phyloP scores from a whole-genome alignment of 2,113 vertebrate species.

The Lutjanus erythropterus region DNA sequence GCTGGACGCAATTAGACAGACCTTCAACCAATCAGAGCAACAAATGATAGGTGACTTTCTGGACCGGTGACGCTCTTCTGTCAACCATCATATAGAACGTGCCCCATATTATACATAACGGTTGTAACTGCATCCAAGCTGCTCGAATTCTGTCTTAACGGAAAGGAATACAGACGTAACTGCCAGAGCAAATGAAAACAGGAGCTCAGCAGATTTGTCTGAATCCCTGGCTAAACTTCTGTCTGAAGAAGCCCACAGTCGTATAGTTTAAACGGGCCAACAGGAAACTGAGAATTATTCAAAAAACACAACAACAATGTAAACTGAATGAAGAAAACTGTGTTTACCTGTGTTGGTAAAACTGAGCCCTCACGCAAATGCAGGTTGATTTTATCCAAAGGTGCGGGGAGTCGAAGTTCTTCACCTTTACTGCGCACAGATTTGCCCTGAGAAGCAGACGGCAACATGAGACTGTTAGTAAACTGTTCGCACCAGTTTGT shows the following conservation, averaged over 20 bases:
- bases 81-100: no score
- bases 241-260: neutral
- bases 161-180: no score
- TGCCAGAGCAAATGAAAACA: no score
- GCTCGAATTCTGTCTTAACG: no score
- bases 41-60: no score
- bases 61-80: no score
- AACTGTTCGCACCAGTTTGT: neutral
- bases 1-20: no score
- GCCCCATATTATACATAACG: no score
- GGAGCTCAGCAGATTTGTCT: no score
- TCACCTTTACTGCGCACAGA: constrained; percentile 86
- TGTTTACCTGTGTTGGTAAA: constrained; percentile 88
- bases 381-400: constrained; percentile 90
- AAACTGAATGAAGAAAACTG: neutral
- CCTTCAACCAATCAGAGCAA: no score
- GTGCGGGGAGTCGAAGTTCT: constrained; percentile 82
- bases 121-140: no score
- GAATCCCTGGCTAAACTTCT: no score
- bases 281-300: neutral
- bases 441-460: constrained; percentile 80
- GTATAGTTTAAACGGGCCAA: neutral
- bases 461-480: neutral
- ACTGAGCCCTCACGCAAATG: constrained; percentile 88
- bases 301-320: neutral